Evolutionary conservation across 2,888 invertebrate genomes (phyloP).

Genomic region (Orchesellides sinensis): DNA sequence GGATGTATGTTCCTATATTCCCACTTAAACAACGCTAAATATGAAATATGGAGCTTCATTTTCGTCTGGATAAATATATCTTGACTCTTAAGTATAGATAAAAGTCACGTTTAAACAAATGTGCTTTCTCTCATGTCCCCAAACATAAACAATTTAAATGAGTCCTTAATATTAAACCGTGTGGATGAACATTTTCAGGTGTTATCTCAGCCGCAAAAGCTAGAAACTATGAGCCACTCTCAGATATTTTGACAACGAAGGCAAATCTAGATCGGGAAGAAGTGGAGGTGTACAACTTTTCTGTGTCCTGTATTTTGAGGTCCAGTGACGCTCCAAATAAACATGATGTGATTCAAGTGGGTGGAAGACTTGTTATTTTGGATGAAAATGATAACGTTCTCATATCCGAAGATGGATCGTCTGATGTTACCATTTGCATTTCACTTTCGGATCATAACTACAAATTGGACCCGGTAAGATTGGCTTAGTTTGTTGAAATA

Average conservation of each 20-base stretch:
- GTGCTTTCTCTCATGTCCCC: no score
- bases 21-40: no score
- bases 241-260: slow-evolving; percentile 47
- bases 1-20: no score
- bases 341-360: slow-evolving; percentile 26
- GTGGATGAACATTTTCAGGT: slow-evolving; percentile 25
- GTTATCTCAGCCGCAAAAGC: slow-evolving; percentile 45
- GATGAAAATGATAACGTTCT: slow-evolving; percentile 72
- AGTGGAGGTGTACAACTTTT: slow-evolving; percentile 61
- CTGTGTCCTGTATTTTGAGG: slow-evolving; percentile 56
- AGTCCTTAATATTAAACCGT: no score
- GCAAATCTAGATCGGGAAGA: slow-evolving; percentile 66
- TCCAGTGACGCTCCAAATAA: slow-evolving; percentile 26
- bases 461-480: slow-evolving; percentile 28
- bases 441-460: slow-evolving; percentile 34
- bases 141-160: no score
- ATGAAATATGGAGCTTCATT: no score
- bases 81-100: no score
- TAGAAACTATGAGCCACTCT: slow-evolving; percentile 22
- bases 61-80: no score
- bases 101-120: no score
- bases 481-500: no score
- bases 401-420: slow-evolving; percentile 48
- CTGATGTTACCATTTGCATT: slow-evolving; percentile 35
- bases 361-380: slow-evolving; percentile 62